Evolutionary conservation across 2,113 vertebrate genomes (phyloP).

Genomic region (Platichthys stellatus): DNA sequence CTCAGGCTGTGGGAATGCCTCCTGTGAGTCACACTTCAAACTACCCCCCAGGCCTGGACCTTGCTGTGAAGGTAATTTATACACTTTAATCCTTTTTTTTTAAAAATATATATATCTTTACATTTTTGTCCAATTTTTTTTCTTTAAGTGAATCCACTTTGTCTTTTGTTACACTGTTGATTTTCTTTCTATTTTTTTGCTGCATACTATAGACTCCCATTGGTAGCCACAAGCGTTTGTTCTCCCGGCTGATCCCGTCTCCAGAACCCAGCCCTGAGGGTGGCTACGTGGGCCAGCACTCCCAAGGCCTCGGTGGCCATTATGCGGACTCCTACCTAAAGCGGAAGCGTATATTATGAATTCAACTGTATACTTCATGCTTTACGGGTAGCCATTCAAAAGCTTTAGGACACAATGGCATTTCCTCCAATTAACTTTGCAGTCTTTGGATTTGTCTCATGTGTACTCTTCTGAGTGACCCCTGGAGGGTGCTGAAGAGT

Average conservation of each 20-base stretch:
- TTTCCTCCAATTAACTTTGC: conserved; percentile 25
- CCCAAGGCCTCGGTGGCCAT: conserved; percentile 92
- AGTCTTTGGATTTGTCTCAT: conserved; percentile 42
- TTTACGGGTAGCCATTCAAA: conserved; percentile 25
- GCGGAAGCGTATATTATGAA: conserved; percentile 91
- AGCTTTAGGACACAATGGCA: conserved; percentile 19
- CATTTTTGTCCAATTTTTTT: background rate
- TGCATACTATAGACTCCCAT: conserved; percentile 84
- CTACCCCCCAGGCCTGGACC: conserved; percentile 82
- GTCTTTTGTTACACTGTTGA: background rate
- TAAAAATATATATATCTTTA: background rate
- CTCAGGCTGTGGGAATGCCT: conserved; percentile 87
- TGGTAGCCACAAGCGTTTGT: conserved; percentile 90
- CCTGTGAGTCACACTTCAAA: conserved; percentile 78
- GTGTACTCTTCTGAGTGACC: conserved; percentile 58
- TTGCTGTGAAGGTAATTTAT: conserved; percentile 82
- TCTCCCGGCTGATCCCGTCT: conserved; percentile 91
- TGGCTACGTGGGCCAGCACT: conserved; percentile 92
- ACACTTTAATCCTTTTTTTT: background rate
- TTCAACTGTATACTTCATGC: conserved; percentile 7
- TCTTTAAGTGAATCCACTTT: background rate
- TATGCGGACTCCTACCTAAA: conserved; percentile 96
- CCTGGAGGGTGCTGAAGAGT: conserved; percentile 56
- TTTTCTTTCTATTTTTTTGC: background rate
- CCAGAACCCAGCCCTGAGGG: conserved; percentile 93